Evolutionary conservation across 1,140 invertebrate genomes (phyloP), one percentile per base, ranked within the genome.

Genomic region (Asobara japonica): DNA sequence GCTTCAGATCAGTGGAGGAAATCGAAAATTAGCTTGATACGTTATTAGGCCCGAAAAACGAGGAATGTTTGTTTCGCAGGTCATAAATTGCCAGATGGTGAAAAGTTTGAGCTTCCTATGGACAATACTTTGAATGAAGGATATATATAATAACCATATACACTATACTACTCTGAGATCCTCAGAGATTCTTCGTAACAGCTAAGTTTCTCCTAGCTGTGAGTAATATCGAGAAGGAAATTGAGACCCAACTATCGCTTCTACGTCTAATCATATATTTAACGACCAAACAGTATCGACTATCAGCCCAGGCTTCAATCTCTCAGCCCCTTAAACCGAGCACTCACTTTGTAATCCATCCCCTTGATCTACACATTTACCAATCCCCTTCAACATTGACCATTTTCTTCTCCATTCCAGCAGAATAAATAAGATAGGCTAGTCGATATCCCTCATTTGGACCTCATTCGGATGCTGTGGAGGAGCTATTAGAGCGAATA

Each of bases 281-380:
- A 62, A 18, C 25, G n/a, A 31, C 6, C 25, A 29, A 62, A 62
- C 27, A 16, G 5, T 62, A 31, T 62, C 27, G 7, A 29, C n/a
- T 62, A 62, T 62, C 60, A 30, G 60, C 13, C 3, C 13, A 20
- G 11, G 13, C n/a, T 30, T 27, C 30, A 48, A 41, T 70, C 60
- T 45, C 41, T 18, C 41, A 45, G 16, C 30, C 48, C 67, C 67
- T 48, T 67, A 41, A 48, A 60, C 30, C 67, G 56, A 20, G 27
- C 56, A 62, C 68, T 69, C 51, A 64, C 41, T 18, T 70, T 62
- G 60, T 64, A 70, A 70, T 70, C 69, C 22, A 62, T 70, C 41
- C 11, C n/a, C 20, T 36, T 70, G 22, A 70, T 70, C 60, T 70
- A 16, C 69, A 45, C 60, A 64, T 70, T 38, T 31, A n/a, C n/a